Evolutionary conservation across 1,140 invertebrate genomes (phyloP).

Genomic region (Drosophila cardini): DNA sequence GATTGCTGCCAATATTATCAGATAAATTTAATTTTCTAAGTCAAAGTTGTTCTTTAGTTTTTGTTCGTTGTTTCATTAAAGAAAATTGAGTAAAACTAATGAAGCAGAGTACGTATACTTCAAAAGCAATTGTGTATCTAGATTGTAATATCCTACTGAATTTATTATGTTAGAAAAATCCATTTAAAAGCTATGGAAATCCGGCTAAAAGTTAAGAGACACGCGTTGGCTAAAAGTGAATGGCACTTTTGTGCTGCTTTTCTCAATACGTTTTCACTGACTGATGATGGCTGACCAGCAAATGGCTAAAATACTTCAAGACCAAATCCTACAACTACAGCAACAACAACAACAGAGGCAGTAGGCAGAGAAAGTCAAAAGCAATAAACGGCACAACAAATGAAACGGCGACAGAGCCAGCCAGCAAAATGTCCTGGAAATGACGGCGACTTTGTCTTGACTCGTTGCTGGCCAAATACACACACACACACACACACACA

Average conservation of each 20-base stretch:
- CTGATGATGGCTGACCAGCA: conserved; percentile 68
- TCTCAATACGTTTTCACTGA: conserved; percentile 31
- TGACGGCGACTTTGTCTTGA: conserved; percentile 69
- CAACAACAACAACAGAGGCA: conserved; percentile 27
- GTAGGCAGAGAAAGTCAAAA: conserved; percentile 46
- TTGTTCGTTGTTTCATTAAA: too few relatives aligned
- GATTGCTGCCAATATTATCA: too few relatives aligned
- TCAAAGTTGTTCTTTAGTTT: too few relatives aligned
- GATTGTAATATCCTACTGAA: too few relatives aligned
- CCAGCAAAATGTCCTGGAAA: conserved; percentile 71
- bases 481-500: conserved; percentile 6
- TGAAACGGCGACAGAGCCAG: conserved; percentile 58
- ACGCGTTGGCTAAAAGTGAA: conserved; percentile 26
- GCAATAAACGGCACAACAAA: conserved; percentile 75
- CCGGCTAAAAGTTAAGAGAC: conserved; percentile 26
- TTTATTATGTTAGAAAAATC: too few relatives aligned
- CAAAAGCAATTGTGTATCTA: too few relatives aligned
- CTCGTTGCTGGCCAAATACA: conserved; percentile 49
- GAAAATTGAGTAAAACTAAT: too few relatives aligned
- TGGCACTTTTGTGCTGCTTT: conserved; percentile 6
- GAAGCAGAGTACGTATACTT: too few relatives aligned
- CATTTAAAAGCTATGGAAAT: conserved; percentile 24
- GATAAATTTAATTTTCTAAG: too few relatives aligned
- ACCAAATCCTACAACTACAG: conserved; percentile 56
- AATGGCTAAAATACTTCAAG: conserved; percentile 78